Conservation (phyloP, 2,797 vertebrate species). For the Sebastolobus alascanus region DNA sequence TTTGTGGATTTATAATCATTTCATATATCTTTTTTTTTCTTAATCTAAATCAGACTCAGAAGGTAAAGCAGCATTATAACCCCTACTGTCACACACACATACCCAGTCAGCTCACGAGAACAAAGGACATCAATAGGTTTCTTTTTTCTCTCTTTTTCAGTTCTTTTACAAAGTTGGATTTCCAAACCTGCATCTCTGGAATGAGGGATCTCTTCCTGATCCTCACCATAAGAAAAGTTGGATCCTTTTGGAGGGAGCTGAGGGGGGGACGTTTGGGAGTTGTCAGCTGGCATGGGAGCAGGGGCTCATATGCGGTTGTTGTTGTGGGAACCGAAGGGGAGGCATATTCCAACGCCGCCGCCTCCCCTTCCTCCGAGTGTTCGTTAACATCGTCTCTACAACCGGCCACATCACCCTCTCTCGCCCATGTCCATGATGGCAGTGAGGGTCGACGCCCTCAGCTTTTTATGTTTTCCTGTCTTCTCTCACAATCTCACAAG, state of each 20-base stretch:
- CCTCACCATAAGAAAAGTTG: constrained; percentile 46
- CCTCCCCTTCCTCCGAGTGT: constrained; percentile 52
- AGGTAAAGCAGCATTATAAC: constrained; percentile 86
- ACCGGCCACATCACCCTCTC: constrained; percentile 34
- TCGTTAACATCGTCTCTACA: constrained; percentile 61
- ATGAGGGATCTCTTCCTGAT: constrained; percentile 59
- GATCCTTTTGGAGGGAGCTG: constrained; percentile 61
- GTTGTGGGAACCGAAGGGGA: constrained; percentile 25
- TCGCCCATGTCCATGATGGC: constrained; percentile 51
- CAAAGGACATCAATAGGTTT: constrained; percentile 58
- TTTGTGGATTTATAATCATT: constrained; percentile 79
- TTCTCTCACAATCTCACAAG: constrained; percentile 52
- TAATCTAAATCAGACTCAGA: constrained; percentile 78
- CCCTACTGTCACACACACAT: constrained; percentile 75
- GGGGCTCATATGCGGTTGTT: constrained; percentile 31
- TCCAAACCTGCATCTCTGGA: constrained; percentile 72
- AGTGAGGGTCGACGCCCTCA: constrained; percentile 37
- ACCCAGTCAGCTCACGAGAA: constrained; percentile 76
- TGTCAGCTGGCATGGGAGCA: constrained; percentile 43
- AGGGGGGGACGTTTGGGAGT: constrained; percentile 40
- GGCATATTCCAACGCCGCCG: constrained; percentile 19
- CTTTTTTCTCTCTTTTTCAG: constrained; percentile 55
- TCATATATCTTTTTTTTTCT: constrained; percentile 75
- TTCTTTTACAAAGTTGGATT: constrained; percentile 65
- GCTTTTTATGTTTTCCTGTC: constrained; percentile 19